A percentile compares a stretch with the other conserved stretches of the same genome.
These are phyloP conservation scores for Ophioderma brevispina DNA, from an alignment of 35 echinoderm and acorn worm genomes.

Conservation along the genomic window DNA sequence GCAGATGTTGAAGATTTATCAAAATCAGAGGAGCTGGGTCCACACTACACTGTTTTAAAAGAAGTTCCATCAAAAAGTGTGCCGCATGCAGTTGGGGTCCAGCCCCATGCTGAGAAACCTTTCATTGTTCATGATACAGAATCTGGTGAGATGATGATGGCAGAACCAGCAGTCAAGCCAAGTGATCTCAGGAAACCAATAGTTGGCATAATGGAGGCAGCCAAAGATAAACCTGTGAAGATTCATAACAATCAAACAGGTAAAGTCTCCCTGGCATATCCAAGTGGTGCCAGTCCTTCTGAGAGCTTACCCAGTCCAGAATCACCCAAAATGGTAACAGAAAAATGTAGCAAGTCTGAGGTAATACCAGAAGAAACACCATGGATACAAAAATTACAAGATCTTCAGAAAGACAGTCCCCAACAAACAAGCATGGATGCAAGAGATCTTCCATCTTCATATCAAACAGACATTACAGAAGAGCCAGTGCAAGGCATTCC, in stretches of 20 bases:
- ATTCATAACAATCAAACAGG: conserved; percentile 50
- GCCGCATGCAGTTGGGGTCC: conserved; percentile 22
- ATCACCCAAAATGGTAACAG: neutral
- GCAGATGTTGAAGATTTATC: neutral
- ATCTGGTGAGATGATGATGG: conserved; percentile 45
- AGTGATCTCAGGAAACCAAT: conserved; percentile 27
- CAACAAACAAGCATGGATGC: neutral
- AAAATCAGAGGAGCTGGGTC: neutral
- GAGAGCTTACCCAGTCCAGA: neutral
- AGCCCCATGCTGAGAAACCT: conserved; percentile 6
- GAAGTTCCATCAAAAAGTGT: neutral
- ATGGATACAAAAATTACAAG: neutral
- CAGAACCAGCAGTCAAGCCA: conserved; percentile 32
- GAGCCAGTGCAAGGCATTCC: neutral
- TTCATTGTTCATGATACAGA: conserved; percentile 46
- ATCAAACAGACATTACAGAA: neutral
- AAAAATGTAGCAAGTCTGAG: neutral
- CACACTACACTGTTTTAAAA: conserved; percentile 25
- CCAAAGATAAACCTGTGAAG: conserved; percentile 20
- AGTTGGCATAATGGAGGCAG: conserved; percentile 11
- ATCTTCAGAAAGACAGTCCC: neutral
- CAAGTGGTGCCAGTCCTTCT: neutral
- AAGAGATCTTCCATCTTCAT: neutral
- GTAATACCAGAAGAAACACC: neutral
- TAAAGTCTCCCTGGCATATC: conserved; percentile 27